Evolutionary conservation across 2,113 vertebrate genomes (phyloP).

Genomic region (Machaerirhynchus nigripectus): DNA sequence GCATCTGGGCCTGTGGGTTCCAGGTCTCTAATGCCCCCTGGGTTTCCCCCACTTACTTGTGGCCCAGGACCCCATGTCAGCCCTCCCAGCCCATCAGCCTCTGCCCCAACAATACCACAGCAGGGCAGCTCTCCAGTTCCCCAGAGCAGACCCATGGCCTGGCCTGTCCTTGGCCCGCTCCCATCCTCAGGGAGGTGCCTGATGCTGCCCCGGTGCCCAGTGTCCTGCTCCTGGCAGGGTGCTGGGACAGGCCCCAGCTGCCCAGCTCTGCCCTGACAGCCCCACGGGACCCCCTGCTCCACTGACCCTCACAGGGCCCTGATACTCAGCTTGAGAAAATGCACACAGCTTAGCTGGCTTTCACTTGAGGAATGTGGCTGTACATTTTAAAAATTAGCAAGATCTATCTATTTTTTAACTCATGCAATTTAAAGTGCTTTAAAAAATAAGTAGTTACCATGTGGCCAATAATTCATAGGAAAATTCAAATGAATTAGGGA

Average conservation of each 20-base stretch:
- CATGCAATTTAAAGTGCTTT: background rate
- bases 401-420: background rate
- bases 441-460: background rate
- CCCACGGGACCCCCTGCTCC: background rate
- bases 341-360: background rate
- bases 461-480: background rate
- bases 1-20: background rate
- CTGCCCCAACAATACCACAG: background rate
- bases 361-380: background rate
- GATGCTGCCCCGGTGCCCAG: background rate
- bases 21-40: background rate
- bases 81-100: background rate
- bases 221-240: background rate
- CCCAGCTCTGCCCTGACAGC: background rate
- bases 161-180: background rate
- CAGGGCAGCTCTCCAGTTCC: background rate
- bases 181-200: background rate
- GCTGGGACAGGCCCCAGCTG: background rate
- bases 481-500: background rate
- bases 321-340: background rate
- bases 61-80: background rate
- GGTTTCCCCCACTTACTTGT: background rate
- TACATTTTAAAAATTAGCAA: background rate
- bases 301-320: rapidly evolving
- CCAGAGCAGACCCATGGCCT: rapidly evolving